phyloP scores from a whole-genome alignment of 1,140 invertebrate species.

The Plutomurus gul region DNA sequence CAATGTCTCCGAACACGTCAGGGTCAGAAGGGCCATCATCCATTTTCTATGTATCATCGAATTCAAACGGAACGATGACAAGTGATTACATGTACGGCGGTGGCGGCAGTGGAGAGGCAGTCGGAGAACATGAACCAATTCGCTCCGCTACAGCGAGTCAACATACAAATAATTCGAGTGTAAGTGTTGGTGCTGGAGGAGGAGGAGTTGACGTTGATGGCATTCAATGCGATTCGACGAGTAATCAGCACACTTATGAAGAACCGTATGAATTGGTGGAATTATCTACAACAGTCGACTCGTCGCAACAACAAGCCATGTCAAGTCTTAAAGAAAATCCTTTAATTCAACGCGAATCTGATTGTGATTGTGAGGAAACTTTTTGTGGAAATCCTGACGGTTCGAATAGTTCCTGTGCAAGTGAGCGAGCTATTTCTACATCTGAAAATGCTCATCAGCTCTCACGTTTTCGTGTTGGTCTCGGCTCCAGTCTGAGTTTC shows the following conservation, averaged over 20 bases:
- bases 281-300: not conserved
- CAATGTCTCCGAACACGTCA: constrained; percentile 35
- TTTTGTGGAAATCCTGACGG: not conserved
- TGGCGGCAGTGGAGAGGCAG: not conserved
- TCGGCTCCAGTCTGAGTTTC: not conserved
- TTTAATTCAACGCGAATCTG: constrained; percentile 11
- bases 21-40: constrained; percentile 36
- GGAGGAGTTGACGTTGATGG: too few relatives aligned
- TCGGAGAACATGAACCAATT: not conserved
- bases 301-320: not conserved
- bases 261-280: constrained; percentile 9
- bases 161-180: too few relatives aligned
- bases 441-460: constrained; percentile 26
- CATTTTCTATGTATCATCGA: constrained; percentile 44
- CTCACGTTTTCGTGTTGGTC: constrained; percentile 2
- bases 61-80: constrained; percentile 18
- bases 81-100: constrained; percentile 33
- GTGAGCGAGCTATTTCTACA: not conserved
- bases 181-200: too few relatives aligned
- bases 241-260: constrained; percentile 28
- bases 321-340: not conserved
- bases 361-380: constrained; percentile 2
- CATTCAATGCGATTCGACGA: too few relatives aligned
- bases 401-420: not conserved
- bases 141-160: too few relatives aligned